phyloP scores from a whole-genome alignment of 2,113 vertebrate genomes.

The Dolichallabes microphthalmus region DNA sequence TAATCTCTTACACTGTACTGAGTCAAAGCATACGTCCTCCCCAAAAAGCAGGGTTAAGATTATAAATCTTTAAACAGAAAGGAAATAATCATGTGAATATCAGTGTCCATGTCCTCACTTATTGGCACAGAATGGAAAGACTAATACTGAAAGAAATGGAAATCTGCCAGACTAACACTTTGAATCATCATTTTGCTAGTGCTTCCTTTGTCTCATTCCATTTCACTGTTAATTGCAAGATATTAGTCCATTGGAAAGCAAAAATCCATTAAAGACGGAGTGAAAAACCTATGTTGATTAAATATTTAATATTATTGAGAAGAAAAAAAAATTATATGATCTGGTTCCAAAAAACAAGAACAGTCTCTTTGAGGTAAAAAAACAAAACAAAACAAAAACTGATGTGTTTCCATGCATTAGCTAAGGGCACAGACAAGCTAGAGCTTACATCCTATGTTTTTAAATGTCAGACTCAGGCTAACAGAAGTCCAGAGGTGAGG shows the following conservation, averaged over 20 bases:
- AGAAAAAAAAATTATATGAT: background rate
- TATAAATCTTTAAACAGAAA: constrained; percentile 59
- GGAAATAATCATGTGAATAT: constrained; percentile 66
- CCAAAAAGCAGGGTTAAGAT: constrained; percentile 53
- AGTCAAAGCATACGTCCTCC: constrained; percentile 56
- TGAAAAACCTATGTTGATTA: constrained; percentile 1
- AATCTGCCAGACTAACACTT: constrained; percentile 66
- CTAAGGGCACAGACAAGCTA: background rate
- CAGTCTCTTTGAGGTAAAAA: background rate
- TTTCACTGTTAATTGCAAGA: constrained; percentile 68
- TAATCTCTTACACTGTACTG: constrained; percentile 68
- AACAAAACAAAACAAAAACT: background rate
- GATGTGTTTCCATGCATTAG: constrained; percentile 10
- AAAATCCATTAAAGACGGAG: constrained; percentile 61
- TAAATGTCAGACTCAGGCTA: constrained; percentile 43
- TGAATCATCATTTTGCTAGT: constrained; percentile 36
- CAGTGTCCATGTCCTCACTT: constrained; percentile 57
- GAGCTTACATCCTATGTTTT: constrained; percentile 26
- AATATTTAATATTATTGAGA: constrained; percentile 13
- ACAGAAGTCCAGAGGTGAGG: constrained; percentile 17
- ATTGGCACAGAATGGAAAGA: constrained; percentile 59
- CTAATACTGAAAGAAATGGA: constrained; percentile 63
- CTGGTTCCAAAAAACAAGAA: background rate
- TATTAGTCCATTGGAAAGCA: constrained; percentile 66
- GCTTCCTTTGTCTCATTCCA: background rate